These are phyloP conservation scores for Margarornis squamiger DNA, from an alignment of 2,797 vertebrate genomes.

Conservation along the genomic window DNA sequence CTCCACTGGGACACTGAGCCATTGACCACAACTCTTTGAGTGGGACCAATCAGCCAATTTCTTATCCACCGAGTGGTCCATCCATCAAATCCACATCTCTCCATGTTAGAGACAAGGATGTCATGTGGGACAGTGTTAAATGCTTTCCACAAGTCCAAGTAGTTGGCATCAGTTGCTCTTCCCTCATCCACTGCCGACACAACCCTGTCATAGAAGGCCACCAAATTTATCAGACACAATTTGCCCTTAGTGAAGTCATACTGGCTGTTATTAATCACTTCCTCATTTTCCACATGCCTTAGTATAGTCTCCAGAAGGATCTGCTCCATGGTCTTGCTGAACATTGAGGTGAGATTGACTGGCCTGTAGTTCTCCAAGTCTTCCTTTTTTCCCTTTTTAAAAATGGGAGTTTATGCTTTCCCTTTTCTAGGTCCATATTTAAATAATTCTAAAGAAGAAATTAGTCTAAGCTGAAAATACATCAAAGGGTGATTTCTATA, in stretches of 20 bases:
- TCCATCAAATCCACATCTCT: neutral
- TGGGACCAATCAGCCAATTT: neutral
- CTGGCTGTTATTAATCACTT: neutral
- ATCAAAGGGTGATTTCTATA: neutral
- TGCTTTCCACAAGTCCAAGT: neutral
- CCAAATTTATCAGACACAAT: neutral
- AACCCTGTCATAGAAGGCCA: neutral
- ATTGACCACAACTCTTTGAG: neutral
- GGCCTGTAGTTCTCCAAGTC: neutral
- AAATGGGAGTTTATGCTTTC: neutral
- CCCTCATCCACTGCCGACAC: neutral
- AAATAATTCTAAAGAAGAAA: neutral
- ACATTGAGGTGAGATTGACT: neutral
- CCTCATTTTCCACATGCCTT: neutral
- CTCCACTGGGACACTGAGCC: neutral
- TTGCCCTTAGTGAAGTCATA: neutral
- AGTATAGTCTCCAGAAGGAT: neutral
- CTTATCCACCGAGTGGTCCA: neutral
- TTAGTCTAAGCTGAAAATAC: neutral
- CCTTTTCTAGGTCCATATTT: neutral
- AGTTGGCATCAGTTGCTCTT: neutral
- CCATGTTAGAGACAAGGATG: neutral
- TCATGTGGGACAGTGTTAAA: neutral
- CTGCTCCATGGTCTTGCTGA: neutral
- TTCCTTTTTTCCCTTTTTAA: neutral